Evolutionary conservation across 37 sponge, comb jelly and placozoan species (phyloP).

Genomic region (Agelas oroides): DNA sequence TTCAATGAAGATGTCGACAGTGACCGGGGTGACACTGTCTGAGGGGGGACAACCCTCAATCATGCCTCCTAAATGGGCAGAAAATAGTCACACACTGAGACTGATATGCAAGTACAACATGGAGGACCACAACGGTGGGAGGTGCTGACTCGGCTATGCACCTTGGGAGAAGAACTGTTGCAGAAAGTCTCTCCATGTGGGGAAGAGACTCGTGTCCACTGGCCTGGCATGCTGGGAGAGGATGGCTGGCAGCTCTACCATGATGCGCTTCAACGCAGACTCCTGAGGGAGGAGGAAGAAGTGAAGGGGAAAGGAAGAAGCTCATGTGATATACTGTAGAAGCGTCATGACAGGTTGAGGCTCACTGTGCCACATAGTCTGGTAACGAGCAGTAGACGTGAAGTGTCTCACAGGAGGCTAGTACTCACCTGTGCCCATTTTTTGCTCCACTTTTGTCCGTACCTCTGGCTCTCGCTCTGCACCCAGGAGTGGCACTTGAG

Average conservation of each 20-base stretch:
- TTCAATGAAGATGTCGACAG: slow-evolving; percentile 86
- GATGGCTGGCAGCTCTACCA: slow-evolving; percentile 50
- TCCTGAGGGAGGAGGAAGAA: slow-evolving; percentile 38
- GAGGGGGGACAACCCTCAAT: slow-evolving; percentile 93
- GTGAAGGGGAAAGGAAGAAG: not conserved
- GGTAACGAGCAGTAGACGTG: no score
- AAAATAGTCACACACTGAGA: no score
- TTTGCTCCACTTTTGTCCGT: slow-evolving; percentile 86
- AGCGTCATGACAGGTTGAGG: no score
- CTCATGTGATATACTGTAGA: not conserved
- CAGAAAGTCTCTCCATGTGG: slow-evolving; percentile 56
- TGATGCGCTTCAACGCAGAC: slow-evolving; percentile 35
- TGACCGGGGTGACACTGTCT: slow-evolving; percentile 85
- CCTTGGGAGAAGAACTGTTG: slow-evolving; percentile 34
- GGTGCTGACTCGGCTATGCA: no score
- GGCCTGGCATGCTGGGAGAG: slow-evolving; percentile 30
- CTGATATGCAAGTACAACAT: no score
- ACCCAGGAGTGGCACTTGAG: slow-evolving; percentile 84
- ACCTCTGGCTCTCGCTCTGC: slow-evolving; percentile 83
- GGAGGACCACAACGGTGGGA: no score
- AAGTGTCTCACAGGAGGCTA: no score
- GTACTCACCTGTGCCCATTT: slow-evolving; percentile 83
- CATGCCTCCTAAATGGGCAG: slow-evolving; percentile 58
- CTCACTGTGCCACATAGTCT: no score
- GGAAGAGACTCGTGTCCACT: slow-evolving; percentile 41